phyloP scores from a whole-genome alignment of 2,888 invertebrate genomes.

The Meganola albula region DNA sequence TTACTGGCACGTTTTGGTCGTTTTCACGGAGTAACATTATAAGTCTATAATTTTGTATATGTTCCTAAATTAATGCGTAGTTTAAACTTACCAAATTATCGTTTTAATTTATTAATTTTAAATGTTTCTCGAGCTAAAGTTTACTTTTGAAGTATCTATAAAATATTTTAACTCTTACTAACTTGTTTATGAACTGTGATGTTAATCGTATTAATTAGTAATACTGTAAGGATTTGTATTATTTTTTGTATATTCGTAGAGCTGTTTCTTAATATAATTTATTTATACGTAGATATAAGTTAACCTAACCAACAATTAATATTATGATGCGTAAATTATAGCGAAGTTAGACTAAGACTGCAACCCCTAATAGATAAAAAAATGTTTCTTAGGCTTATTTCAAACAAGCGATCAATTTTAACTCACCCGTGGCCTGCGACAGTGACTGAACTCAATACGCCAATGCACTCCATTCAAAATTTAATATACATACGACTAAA shows the following conservation, averaged over 20 bases:
- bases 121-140: conserved; percentile 49
- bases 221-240: conserved; percentile 66
- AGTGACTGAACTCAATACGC: too few species aligned
- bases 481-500: too few species aligned
- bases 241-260: conserved; percentile 76
- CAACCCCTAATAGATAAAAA: too few species aligned
- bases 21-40: too few species aligned
- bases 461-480: too few species aligned
- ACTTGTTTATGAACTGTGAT: conserved; percentile 78
- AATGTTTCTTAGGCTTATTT: too few species aligned
- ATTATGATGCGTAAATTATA: conserved; percentile 40
- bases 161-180: conserved; percentile 63
- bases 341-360: too few species aligned
- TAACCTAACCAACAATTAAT: conserved; percentile 48
- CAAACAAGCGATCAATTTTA: too few species aligned
- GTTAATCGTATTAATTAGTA: conserved; percentile 78
- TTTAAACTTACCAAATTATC: conserved; percentile 69
- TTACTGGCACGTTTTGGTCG: too few species aligned
- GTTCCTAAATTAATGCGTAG: conserved; percentile 63
- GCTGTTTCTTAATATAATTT: conserved; percentile 72
- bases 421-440: too few species aligned
- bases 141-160: conserved; percentile 62
- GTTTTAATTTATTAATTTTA: conserved; percentile 48
- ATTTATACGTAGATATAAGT: conserved; percentile 65
- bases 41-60: too few species aligned